phyloP scores from a whole-genome alignment of 2,113 vertebrate species.

The Mus musculus region DNA sequence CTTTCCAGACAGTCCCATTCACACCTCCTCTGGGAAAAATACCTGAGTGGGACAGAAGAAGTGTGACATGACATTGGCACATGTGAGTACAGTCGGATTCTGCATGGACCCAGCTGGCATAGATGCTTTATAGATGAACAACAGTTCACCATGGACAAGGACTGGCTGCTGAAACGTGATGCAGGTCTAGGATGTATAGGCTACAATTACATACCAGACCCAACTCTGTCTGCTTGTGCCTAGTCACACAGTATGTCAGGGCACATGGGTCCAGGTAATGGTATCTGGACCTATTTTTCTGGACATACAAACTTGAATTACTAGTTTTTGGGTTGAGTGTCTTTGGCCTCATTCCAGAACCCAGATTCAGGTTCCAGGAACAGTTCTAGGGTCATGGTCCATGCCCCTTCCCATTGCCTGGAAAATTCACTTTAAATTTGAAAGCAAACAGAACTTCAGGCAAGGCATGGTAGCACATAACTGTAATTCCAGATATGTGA shows the following conservation, averaged over 20 bases:
- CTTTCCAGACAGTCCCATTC: neutral
- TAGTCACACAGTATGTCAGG: neutral
- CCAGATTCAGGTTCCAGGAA: neutral
- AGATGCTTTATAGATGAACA: neutral
- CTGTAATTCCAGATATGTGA: neutral
- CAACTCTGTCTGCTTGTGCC: neutral
- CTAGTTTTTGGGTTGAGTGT: neutral
- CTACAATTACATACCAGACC: neutral
- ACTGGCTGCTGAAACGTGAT: neutral
- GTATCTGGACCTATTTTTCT: neutral
- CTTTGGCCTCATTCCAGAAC: neutral
- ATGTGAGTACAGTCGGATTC: neutral
- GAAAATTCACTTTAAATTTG: neutral
- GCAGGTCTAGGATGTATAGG: neutral
- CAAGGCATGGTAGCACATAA: too few species aligned
- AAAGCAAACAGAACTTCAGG: neutral
- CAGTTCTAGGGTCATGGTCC: neutral
- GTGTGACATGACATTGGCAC: fast-evolving
- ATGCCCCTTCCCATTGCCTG: neutral
- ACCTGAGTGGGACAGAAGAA: neutral
- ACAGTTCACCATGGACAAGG: neutral
- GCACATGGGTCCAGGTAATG: neutral
- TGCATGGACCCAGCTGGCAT: neutral
- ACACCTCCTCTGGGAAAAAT: neutral
- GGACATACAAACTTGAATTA: neutral